Evolutionary conservation across 2,113 vertebrate genomes (phyloP).

Genomic region (Laticauda colubrina): DNA sequence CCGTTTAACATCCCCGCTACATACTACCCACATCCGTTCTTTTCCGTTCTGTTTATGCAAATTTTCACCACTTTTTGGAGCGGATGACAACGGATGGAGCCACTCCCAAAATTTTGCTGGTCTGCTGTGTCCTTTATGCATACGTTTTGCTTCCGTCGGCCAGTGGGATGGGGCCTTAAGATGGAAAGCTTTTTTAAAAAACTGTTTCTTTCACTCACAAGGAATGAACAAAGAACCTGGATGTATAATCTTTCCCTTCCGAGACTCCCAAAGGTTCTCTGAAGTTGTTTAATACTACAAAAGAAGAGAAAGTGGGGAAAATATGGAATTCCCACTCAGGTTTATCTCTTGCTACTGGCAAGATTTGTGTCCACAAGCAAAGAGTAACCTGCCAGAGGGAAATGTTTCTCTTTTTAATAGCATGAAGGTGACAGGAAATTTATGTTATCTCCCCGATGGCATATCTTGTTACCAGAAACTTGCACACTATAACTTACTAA

Average conservation of each 20-base stretch:
- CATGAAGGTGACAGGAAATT: slow-evolving; percentile 41
- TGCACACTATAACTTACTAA: slow-evolving; percentile 38
- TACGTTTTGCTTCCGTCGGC: too few species aligned
- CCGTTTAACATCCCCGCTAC: too few species aligned
- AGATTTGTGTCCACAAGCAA: slow-evolving; percentile 30
- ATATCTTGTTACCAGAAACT: slow-evolving; percentile 56
- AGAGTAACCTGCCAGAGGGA: slow-evolving; percentile 55
- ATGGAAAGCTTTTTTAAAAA: background rate
- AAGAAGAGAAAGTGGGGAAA: background rate
- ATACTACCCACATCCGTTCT: too few species aligned
- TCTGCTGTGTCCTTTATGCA: too few species aligned
- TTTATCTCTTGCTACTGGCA: slow-evolving; percentile 49
- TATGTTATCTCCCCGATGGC: slow-evolving; percentile 43
- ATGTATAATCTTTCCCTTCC: slow-evolving; percentile 52
- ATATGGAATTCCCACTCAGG: slow-evolving; percentile 3
- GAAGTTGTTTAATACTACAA: slow-evolving; percentile 50
- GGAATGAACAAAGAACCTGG: slow-evolving; percentile 20
- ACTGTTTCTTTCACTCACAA: slow-evolving; percentile 28
- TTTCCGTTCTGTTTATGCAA: too few species aligned
- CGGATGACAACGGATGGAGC: too few species aligned
- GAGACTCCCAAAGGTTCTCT: slow-evolving; percentile 46
- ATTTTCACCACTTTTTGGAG: too few species aligned
- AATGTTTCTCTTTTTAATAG: slow-evolving; percentile 51
- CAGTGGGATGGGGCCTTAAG: background rate
- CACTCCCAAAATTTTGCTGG: too few species aligned